A percentile compares a stretch with the other conserved stretches of the same genome.
Conservation (phyloP, 2,888 invertebrate species). For the Helobdella robusta region DNA sequence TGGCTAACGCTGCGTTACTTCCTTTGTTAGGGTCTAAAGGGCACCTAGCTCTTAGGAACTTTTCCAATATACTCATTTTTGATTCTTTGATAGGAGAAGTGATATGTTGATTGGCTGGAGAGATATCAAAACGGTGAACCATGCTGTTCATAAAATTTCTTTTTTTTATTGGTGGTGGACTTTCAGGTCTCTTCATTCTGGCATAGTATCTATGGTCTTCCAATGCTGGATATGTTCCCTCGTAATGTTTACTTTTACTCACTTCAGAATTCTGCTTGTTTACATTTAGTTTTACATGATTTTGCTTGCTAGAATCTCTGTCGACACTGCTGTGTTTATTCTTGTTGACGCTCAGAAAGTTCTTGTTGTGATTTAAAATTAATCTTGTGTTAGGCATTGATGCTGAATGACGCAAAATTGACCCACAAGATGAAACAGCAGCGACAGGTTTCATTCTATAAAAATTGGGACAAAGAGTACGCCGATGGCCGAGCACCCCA, state of each 20-base stretch:
- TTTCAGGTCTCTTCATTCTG: not conserved
- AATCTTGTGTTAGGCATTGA: conserved; percentile 22
- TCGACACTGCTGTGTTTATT: not conserved
- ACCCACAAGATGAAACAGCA: conserved; percentile 23
- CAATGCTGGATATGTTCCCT: conserved; percentile 14
- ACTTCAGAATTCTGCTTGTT: not conserved
- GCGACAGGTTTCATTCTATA: conserved; percentile 20
- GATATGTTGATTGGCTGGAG: not conserved
- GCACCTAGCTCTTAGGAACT: conserved; percentile 18
- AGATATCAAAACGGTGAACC: not conserved
- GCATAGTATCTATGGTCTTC: conserved; percentile 30
- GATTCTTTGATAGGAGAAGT: not conserved
- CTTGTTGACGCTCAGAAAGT: not conserved
- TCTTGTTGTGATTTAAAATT: not conserved
- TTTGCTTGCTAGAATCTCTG: not conserved
- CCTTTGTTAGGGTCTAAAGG: conserved; percentile 24
- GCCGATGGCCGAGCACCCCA: conserved; percentile 5
- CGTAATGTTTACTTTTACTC: not conserved
- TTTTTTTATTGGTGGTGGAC: conserved; percentile 19
- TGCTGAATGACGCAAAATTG: conserved; percentile 26
- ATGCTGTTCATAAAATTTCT: conserved; percentile 15
- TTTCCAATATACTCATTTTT: conserved; percentile 20
- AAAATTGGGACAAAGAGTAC: conserved; percentile 1
- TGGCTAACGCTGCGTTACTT: conserved; percentile 2
- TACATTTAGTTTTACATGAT: not conserved